Evolutionary conservation across 2,797 vertebrate genomes (phyloP).

Genomic region (Gobio occitaniae): DNA sequence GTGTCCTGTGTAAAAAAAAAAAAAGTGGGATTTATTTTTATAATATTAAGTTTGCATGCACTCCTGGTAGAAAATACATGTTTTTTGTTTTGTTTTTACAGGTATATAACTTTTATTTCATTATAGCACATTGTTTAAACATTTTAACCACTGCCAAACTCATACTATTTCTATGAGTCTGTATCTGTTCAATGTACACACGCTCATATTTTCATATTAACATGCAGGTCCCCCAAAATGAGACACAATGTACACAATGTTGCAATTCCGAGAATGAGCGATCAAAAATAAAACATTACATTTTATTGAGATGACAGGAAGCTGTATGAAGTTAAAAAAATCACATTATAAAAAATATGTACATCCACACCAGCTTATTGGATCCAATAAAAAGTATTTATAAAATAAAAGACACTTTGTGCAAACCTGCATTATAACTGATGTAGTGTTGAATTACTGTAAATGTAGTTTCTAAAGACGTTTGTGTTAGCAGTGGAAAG

Average conservation of each 20-base stretch:
- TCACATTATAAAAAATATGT: neutral
- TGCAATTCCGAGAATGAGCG: neutral
- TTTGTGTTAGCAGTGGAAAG: neutral
- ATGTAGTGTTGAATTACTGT: constrained; percentile 6
- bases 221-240: neutral
- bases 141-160: constrained; percentile 32
- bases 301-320: neutral
- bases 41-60: neutral
- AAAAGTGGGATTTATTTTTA: neutral
- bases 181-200: neutral
- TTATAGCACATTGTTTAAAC: neutral
- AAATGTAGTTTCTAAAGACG: neutral
- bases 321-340: neutral
- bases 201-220: neutral
- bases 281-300: neutral
- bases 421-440: neutral
- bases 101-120: neutral
- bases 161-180: constrained; percentile 13
- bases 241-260: neutral
- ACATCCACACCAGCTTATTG: neutral
- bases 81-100: neutral
- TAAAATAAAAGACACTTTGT: neutral
- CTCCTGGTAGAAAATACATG: neutral
- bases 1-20: neutral
- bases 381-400: neutral